Evolutionary conservation across 2,113 vertebrate genomes (phyloP).

Genomic region (Hippocampus abdominalis): DNA sequence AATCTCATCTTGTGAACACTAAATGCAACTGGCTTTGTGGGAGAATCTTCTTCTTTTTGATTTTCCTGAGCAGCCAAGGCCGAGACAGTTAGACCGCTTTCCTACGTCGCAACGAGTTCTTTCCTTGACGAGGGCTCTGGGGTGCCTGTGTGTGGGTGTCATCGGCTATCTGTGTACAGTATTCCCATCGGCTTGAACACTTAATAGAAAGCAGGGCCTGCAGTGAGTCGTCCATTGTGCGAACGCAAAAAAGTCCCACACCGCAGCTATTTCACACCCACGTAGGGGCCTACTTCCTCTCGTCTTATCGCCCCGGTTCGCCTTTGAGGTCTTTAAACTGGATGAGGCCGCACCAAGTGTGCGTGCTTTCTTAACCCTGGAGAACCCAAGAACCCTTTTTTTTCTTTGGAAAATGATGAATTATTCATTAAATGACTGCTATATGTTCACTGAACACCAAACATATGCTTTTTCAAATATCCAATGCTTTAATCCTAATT

Average conservation of each 20-base stretch:
- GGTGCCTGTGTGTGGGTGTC: slow-evolving; percentile 50
- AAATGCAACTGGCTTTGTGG: no score
- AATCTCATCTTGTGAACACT: no score
- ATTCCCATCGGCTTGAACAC: slow-evolving; percentile 54
- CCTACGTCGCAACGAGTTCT: not conserved
- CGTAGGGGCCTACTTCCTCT: slow-evolving; percentile 58
- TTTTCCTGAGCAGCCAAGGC: not conserved
- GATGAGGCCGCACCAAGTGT: slow-evolving; percentile 6
- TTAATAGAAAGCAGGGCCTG: slow-evolving; percentile 66
- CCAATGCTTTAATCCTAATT: no score
- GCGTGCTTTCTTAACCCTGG: slow-evolving; percentile 1
- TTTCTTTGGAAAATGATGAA: no score
- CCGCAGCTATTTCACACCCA: slow-evolving; percentile 71
- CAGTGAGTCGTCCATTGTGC: slow-evolving; percentile 53
- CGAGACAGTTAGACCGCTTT: not conserved
- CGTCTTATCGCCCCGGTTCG: slow-evolving; percentile 57
- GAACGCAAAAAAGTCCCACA: slow-evolving; percentile 61
- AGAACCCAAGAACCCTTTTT: no score
- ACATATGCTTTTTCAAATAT: no score
- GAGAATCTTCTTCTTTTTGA: no score
- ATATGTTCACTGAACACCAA: no score
- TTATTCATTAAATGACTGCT: no score
- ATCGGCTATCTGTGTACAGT: slow-evolving; percentile 39
- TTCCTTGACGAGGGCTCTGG: slow-evolving; percentile 3
- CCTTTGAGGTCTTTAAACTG: slow-evolving; percentile 44